phyloP scores from a whole-genome alignment of 2,888 invertebrate genomes.

The Ophion slaviceki region DNA sequence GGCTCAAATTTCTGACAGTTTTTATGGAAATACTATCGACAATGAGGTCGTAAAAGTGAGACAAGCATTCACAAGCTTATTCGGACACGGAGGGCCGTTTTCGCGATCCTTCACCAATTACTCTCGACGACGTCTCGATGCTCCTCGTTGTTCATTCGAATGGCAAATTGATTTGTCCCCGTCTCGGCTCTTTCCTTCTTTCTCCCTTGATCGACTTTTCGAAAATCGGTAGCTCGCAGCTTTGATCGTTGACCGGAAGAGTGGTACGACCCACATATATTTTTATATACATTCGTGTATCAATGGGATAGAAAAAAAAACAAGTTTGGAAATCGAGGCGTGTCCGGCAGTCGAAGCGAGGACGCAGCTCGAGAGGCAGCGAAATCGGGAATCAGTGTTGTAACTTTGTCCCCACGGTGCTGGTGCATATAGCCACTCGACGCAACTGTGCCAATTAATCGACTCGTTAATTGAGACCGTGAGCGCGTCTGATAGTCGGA shows the following conservation, averaged over 20 bases:
- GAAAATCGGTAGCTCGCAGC: neutral
- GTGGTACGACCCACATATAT: neutral
- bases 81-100: neutral
- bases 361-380: slow-evolving; percentile 30
- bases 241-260: slow-evolving; percentile 27
- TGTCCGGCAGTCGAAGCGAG: slow-evolving; percentile 23
- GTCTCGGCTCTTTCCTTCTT: neutral
- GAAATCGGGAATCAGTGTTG: slow-evolving; percentile 43
- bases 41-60: slow-evolving; percentile 8
- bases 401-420: slow-evolving; percentile 27
- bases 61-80: neutral
- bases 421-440: slow-evolving; percentile 2
- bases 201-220: neutral
- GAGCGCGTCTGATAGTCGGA: slow-evolving; percentile 46
- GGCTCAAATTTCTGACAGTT: slow-evolving; percentile 11
- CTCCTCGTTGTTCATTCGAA: neutral
- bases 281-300: neutral
- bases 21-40: slow-evolving; percentile 9
- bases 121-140: neutral
- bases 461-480: slow-evolving; percentile 65
- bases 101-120: neutral
- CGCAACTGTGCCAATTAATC: slow-evolving; percentile 57
- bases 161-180: slow-evolving; percentile 7
- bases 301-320: slow-evolving; percentile 10
- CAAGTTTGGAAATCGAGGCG: slow-evolving; percentile 14